Conservation (phyloP, 2,797 vertebrate genomes). For the Anabas testudineus region DNA sequence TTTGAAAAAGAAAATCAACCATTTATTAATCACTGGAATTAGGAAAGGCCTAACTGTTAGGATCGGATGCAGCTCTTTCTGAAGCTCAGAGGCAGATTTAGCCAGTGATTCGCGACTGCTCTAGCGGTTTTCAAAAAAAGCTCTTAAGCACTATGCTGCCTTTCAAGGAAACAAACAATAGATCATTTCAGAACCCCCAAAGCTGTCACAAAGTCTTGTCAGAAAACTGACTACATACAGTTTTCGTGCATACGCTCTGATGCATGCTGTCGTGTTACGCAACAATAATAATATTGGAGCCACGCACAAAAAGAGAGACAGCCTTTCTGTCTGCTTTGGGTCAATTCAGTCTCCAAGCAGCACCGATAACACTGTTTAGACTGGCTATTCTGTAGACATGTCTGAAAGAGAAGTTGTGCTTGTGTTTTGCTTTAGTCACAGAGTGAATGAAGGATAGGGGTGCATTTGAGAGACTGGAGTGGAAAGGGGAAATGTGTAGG, state of each 20-base stretch:
- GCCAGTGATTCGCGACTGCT: background rate
- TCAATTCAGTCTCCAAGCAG: conserved; percentile 34
- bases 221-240: background rate
- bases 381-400: conserved; percentile 50
- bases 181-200: background rate
- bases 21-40: background rate
- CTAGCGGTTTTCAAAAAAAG: conserved; percentile 4
- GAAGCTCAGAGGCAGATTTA: conserved; percentile 1
- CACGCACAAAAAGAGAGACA: conserved; percentile 8
- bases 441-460: conserved; percentile 43
- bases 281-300: conserved; percentile 10
- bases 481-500: conserved; percentile 3
- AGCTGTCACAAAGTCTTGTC: background rate
- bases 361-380: conserved; percentile 74
- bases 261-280: conserved; percentile 4
- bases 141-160: background rate
- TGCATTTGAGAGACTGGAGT: conserved; percentile 12
- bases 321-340: conserved; percentile 23
- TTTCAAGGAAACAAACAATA: background rate
- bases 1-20: conserved; percentile 10
- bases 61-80: conserved; percentile 1
- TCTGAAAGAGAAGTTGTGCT: conserved; percentile 9
- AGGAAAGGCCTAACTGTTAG: background rate
- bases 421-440: conserved; percentile 60
- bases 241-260: background rate